A percentile compares a stretch with the other conserved stretches of the same genome.
phyloP scores from a whole-genome alignment of 2,113 vertebrate species.

The Oncorhynchus clarkii region DNA sequence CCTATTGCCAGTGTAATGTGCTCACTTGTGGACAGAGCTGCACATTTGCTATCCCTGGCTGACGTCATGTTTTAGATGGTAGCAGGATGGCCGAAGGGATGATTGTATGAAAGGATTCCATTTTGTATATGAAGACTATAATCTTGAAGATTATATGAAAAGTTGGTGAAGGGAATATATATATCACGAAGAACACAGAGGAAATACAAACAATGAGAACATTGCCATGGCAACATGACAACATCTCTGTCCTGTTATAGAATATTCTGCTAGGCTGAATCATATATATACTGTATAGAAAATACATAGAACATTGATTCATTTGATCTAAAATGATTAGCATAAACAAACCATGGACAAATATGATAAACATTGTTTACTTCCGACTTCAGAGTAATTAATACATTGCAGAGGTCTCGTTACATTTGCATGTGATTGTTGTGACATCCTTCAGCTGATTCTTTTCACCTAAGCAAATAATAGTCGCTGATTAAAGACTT shows the following conservation, averaged over 20 bases:
- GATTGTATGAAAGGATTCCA: no score
- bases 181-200: no score
- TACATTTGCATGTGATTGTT: constrained; percentile 59
- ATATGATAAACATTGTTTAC: not conserved
- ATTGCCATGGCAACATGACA: not conserved
- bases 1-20: not conserved
- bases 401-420: constrained; percentile 58
- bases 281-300: no score
- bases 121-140: no score
- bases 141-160: not conserved
- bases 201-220: no score
- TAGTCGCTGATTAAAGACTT: constrained; percentile 62
- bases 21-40: no score
- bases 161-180: not conserved
- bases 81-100: not conserved
- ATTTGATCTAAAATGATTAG: no score
- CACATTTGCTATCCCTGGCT: not conserved
- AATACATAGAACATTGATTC: no score
- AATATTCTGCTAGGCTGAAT: no score
- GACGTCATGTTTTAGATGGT: not conserved
- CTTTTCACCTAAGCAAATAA: constrained; percentile 60
- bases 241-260: not conserved
- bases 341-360: not conserved
- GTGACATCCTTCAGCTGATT: constrained; percentile 56
- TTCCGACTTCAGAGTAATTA: constrained; percentile 37